Conservation (phyloP, 1,140 invertebrate species). For the Odontomachus brunneus region DNA sequence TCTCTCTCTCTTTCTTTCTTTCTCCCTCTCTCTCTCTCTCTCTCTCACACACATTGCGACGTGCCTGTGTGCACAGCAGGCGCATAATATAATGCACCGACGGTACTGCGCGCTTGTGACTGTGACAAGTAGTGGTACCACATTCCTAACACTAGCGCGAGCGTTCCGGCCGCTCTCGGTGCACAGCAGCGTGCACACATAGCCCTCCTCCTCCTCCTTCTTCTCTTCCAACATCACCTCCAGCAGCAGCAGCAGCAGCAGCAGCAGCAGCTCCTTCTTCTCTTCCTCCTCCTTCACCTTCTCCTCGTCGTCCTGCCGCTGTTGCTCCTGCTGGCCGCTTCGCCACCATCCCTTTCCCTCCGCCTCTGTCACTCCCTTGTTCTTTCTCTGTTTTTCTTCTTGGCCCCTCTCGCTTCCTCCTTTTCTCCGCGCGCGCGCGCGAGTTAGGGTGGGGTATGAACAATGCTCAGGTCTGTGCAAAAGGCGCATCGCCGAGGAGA, state of each 20-base stretch:
- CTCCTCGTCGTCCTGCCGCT: background rate
- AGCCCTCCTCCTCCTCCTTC: slow-evolving; percentile 51
- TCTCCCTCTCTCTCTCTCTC: background rate
- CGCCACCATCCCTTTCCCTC: background rate
- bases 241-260: no score
- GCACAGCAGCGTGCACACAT: slow-evolving; percentile 52
- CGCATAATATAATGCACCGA: no score
- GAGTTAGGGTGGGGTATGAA: slow-evolving; percentile 69
- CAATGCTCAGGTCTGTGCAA: slow-evolving; percentile 61
- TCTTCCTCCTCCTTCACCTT: background rate
- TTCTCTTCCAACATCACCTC: no score
- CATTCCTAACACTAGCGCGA: slow-evolving; percentile 85
- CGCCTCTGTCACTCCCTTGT: background rate
- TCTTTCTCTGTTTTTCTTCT: slow-evolving; percentile 4
- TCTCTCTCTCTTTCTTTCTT: no score
- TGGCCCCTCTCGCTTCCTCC: background rate
- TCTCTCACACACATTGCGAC: slow-evolving; percentile 45
- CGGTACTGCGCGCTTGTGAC: slow-evolving; percentile 76
- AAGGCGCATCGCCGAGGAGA: background rate
- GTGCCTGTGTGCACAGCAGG: slow-evolving; percentile 35
- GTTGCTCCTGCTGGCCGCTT: background rate
- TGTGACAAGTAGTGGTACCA: slow-evolving; percentile 85
- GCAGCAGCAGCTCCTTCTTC: background rate
- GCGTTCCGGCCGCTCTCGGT: slow-evolving; percentile 67
- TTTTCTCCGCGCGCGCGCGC: background rate